These are phyloP conservation scores for Toxotes jaculatrix DNA, from an alignment of 2,113 vertebrate species.

Conservation along the genomic window DNA sequence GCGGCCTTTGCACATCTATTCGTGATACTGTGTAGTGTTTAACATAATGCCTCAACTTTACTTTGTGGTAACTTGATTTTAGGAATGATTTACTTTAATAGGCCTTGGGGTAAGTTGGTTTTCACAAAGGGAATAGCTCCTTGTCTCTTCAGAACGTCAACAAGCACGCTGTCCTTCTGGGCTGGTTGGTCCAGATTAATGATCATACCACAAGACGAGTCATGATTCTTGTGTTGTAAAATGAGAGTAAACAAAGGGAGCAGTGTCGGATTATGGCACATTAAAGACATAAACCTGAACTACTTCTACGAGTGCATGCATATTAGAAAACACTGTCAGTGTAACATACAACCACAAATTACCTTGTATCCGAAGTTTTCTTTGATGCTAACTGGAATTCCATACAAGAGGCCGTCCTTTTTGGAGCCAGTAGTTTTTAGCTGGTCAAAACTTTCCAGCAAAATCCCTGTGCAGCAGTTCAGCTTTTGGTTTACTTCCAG, in stretches of 20 bases:
- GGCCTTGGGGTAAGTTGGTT: constrained; percentile 92
- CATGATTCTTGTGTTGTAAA: constrained; percentile 83
- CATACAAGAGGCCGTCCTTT: constrained; percentile 87
- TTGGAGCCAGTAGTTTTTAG: constrained; percentile 73
- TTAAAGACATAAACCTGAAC: not conserved
- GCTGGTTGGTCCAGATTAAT: constrained; percentile 82
- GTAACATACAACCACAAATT: not conserved
- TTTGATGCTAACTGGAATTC: constrained; percentile 92
- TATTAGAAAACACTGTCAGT: not conserved
- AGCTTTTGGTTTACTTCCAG: constrained; percentile 84
- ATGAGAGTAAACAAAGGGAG: not conserved
- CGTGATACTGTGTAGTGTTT: not conserved
- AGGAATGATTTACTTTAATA: constrained; percentile 84
- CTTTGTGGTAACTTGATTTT: not conserved
- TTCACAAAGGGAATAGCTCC: constrained; percentile 95
- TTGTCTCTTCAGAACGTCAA: constrained; percentile 91
- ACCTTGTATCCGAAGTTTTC: constrained; percentile 90
- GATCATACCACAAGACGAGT: constrained; percentile 86
- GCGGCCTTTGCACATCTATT: not conserved
- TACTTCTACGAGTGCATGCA: too few species aligned
- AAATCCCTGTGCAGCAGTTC: constrained; percentile 88
- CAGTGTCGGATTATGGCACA: not conserved
- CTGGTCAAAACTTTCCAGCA: constrained; percentile 88
- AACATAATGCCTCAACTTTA: not conserved
- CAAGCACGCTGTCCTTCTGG: constrained; percentile 87